Base-by-base conservation (phyloP, 2,797 vertebrate species). In the Chrosomus eos region DNA sequence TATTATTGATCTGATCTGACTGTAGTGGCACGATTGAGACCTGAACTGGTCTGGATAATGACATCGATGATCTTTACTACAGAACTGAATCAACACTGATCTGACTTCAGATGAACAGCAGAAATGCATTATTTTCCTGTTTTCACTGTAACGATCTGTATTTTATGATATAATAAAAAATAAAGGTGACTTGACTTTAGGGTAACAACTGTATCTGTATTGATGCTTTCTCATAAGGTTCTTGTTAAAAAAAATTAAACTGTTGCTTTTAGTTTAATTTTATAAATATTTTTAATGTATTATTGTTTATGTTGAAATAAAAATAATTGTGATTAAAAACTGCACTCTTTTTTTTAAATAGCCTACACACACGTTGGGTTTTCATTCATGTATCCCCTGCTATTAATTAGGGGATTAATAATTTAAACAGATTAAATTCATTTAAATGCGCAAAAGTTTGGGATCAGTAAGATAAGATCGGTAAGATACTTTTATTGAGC, bases 261-360 rank as follows among this genome's bases (percentile, higher is more conserved):
- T 67, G 16, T 48, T 26, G 21, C 62, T 53, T 33, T 53, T 51
- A n/a, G 73, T 75, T 55, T 26, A 40, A 43, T 43, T 28, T 79
- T 48, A 28, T 78, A 8, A 81, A 64, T 51, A 4, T 28, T 28
- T 62, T 16, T 60, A 26, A 23, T 53, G 19, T 66, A 40, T 66
- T 83, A 26, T 19, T 38, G 11, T 9, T 71, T 60, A 14, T 62
- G 55, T 62, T 62, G 11, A 73, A 82, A 82, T 82, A 74, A 72
- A 82, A 74, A 71, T 14, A 62, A 60, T 31, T 82, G 28, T 64
- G 14, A 64, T 3, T 21, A 36, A 73, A 28, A 74, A 19, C 21
- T 36, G 38, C 19, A 10, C 19, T 33, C 0, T 13, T 48, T 48
- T 31, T n/a, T 21, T 21, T 21, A 7, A 53, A 21, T 21, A n/a